phyloP scores from a whole-genome alignment of 2,888 invertebrate species.

The Acleris literana region DNA sequence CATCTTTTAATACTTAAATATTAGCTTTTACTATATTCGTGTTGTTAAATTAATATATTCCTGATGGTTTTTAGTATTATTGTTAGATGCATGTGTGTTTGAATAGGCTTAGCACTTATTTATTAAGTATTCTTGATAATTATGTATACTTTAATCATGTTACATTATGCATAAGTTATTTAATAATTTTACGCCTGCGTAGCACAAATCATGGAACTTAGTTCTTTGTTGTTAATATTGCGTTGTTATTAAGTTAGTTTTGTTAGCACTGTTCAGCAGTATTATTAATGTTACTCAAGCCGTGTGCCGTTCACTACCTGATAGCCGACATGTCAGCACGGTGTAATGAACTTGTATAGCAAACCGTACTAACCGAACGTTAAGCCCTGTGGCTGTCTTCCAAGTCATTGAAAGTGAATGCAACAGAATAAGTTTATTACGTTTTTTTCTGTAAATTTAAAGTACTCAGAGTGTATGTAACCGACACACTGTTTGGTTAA shows the following conservation, averaged over 20 bases:
- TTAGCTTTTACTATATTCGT: background rate
- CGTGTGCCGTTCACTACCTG: background rate
- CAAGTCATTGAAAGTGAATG: too few relatives aligned
- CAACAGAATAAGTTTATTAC: too few relatives aligned
- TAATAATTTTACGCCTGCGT: slow-evolving; percentile 8
- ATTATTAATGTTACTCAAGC: slow-evolving; percentile 4
- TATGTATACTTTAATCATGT: slow-evolving; percentile 1
- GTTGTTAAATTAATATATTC: slow-evolving; percentile 26
- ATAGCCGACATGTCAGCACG: too few relatives aligned
- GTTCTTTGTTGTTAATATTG: slow-evolving; percentile 27
- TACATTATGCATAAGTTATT: slow-evolving; percentile 3
- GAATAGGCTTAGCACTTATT: background rate
- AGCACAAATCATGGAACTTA: slow-evolving; percentile 39
- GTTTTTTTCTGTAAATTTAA: too few relatives aligned
- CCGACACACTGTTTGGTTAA: too few relatives aligned
- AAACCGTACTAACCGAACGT: too few relatives aligned
- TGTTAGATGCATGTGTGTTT: slow-evolving; percentile 17
- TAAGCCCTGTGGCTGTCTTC: too few relatives aligned
- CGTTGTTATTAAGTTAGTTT: slow-evolving; percentile 12
- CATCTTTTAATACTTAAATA: background rate
- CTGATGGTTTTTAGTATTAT: slow-evolving; percentile 23
- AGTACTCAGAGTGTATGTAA: too few relatives aligned
- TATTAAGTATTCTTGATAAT: slow-evolving; percentile 9
- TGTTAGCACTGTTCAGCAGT: slow-evolving; percentile 6
- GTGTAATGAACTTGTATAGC: too few relatives aligned